Base-by-base conservation (phyloP, 1,140 invertebrate genomes). In the Drosophila triauraria region DNA sequence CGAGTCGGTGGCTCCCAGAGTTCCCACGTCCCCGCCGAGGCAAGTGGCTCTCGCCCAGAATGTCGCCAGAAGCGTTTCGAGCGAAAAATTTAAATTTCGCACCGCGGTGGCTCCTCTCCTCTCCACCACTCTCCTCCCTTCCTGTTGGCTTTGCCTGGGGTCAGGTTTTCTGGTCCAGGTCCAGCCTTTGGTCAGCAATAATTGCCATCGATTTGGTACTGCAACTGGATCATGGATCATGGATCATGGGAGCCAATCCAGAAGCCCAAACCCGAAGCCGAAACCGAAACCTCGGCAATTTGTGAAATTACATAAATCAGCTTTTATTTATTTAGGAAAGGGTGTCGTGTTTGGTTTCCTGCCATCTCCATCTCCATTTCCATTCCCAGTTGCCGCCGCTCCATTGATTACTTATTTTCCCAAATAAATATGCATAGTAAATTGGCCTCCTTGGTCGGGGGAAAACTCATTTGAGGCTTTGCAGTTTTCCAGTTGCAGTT, bases 391-490 rank as follows among this genome's bases (percentile, higher is more conserved):
- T 43, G 9, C 17, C 10, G 27, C 58, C 30, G 9, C 27, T 40
- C 59, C 72, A 88, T 87, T 88, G 84, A 88, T 88, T 88, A 88
- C 85, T 84, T 84, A 88, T 88, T 88, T 88, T 88, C 84, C 77
- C 85, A 88, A 84, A 90, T 90, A 90, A 88, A 88, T 88, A 88
- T 90, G 84, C 84, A 90, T 80, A 88, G 84, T 78, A 83, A 88
- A 87, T 87, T 87, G 83, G 67, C 77, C 46, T 56, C 38, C 47
- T 13, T 40, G 32, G 38, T 20, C 17, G 40, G 42, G 58, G 63
- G 17, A 60, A 82, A 81, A 82, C 80, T 78, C 80, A 82, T 82
- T 82, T 82, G 81, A 84, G 76, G 67, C 68, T 68, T 38, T 13
- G 25, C 61, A 43, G 42, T 57, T 59, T 57, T 43, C 10, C 38